A percentile compares a stretch with the other conserved stretches of the same genome.
These are phyloP conservation scores for Porites australiensis DNA, from an alignment of 64 coral and sea anemone species.

Conservation along the genomic window DNA sequence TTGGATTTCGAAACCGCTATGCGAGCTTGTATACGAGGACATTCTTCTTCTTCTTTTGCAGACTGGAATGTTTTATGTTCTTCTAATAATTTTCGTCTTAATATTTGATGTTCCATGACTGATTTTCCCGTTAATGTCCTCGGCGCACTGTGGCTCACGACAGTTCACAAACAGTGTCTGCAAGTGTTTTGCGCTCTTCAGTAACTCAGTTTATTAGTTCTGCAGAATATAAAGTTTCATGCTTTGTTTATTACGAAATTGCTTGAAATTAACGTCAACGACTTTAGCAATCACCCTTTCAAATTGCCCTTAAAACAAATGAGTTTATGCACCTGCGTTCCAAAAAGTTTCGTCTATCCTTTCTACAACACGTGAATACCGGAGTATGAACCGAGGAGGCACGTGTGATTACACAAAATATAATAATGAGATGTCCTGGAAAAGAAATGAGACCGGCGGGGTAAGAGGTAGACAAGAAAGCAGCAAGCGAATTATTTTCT, in stretches of 20 bases:
- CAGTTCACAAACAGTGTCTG: too few relatives aligned
- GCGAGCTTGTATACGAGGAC: neutral
- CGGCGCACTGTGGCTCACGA: too few relatives aligned
- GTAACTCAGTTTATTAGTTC: too few relatives aligned
- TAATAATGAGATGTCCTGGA: too few relatives aligned
- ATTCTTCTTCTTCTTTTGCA: neutral
- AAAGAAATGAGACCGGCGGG: too few relatives aligned
- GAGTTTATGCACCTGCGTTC: neutral
- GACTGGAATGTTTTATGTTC: neutral
- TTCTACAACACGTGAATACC: too few relatives aligned
- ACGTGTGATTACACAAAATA: too few relatives aligned
- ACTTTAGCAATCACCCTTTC: neutral
- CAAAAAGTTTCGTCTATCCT: too few relatives aligned
- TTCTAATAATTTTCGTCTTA: neutral
- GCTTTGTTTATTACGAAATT: slow-evolving; percentile 1
- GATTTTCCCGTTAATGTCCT: neutral
- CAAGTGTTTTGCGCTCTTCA: too few relatives aligned
- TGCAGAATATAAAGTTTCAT: neutral
- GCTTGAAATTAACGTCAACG: neutral
- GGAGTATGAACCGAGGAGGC: too few relatives aligned
- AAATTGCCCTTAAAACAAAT: neutral
- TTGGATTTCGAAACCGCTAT: neutral
- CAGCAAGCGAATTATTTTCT: too few relatives aligned
- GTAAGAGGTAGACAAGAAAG: too few relatives aligned
- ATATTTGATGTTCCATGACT: neutral